Evolutionary conservation across 1,140 invertebrate genomes (phyloP).

Genomic region (Leptopilina boulardi): DNA sequence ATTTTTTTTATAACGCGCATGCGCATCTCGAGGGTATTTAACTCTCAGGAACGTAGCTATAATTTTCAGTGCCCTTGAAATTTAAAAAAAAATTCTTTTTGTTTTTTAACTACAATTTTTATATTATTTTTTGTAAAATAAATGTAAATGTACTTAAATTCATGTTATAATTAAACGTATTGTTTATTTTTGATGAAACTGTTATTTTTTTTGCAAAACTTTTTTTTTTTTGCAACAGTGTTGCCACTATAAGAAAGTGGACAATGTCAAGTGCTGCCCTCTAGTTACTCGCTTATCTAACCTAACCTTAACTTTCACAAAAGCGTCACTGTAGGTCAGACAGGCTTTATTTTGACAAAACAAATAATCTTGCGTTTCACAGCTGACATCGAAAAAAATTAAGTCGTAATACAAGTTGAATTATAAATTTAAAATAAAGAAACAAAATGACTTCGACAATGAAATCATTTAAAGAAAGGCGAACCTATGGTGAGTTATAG

Average conservation of each 20-base stretch:
- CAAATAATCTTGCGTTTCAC: conserved; percentile 35
- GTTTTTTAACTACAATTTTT: neutral
- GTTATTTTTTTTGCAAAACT: neutral
- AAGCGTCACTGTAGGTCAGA: conserved; percentile 33
- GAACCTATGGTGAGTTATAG: conserved; percentile 63
- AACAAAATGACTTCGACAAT: conserved; percentile 61
- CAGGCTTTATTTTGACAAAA: conserved; percentile 52
- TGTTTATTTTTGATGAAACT: too few relatives aligned
- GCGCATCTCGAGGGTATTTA: neutral
- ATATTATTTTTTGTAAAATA: neutral
- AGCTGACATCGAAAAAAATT: conserved; percentile 52
- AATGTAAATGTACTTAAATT: too few relatives aligned
- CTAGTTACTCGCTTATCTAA: conserved; percentile 27
- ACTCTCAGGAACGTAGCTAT: neutral
- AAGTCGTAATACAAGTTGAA: conserved; percentile 51
- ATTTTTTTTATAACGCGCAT: neutral
- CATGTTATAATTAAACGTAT: too few relatives aligned
- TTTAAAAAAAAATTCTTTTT: neutral
- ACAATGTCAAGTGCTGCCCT: neutral
- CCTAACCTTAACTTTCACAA: conserved; percentile 41
- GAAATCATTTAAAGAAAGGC: conserved; percentile 67
- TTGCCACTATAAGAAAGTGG: neutral
- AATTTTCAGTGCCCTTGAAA: neutral
- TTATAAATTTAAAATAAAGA: neutral
- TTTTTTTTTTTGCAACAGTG: neutral